Base-by-base conservation (phyloP, 2,797 vertebrate genomes). In the Diglossa cyanea region DNA sequence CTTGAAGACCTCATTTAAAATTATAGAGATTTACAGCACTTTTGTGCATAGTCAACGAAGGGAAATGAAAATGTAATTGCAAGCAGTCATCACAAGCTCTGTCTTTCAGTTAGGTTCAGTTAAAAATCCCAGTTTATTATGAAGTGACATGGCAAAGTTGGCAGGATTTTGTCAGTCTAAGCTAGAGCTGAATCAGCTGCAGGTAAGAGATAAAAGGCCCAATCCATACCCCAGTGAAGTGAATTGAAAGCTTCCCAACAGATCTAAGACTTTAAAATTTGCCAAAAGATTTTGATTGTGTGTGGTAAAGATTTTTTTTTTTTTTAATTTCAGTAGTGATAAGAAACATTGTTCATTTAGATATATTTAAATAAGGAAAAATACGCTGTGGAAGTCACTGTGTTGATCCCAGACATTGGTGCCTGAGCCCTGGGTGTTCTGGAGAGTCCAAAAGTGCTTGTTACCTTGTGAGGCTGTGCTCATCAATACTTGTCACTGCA, bases 1-100 rank as follows among this genome's bases (percentile, higher is more conserved):
- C 88, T 73, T 84, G 77, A 92, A 95, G 86, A 88, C 63, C 83
- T 95, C 44, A 60, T 70, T 91, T 92, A 40, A 91, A 92, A 65
- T 65, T n/a, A 54, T 62, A 71, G 66, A 73, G 70, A 89, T 95
- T 94, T 95, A 85, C 77, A 65, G 48, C 53, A 58, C 39, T 73
- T 67, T 7, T 12, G 45, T 79, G 67, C 10, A 2, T 44, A 76
- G 67, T 61, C 3, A 37, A 28, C 0, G 2, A 80, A 82, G 63
- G 80, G 66, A 90, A 95, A 93, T 76, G 63, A 91, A 84, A 84
- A 80, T 67, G 33, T 93, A 81, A 88, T 88, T 95, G 67, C 63
- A 66, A 45, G 68, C 30, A 79, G 51, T 90, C 83, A 92, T 95
- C 86, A 90, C 83, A 93, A 92, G 70, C 45, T 57, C 37, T 23